Conservation (phyloP, 2,888 invertebrate genomes). For the Tachina lurida region DNA sequence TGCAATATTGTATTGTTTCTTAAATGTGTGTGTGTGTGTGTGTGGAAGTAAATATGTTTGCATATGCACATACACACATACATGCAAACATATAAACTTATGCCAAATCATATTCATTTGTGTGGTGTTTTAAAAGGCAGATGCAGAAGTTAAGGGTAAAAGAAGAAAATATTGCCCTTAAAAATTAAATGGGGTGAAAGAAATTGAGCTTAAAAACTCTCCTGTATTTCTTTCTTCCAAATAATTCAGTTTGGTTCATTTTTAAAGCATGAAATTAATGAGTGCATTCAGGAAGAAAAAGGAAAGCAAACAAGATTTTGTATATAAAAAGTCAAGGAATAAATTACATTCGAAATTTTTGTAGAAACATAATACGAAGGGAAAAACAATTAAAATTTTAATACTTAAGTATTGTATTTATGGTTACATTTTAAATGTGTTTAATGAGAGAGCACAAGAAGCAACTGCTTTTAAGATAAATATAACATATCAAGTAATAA, state of each 20-base stretch:
- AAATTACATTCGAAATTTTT: conserved; percentile 16
- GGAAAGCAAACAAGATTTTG: not conserved
- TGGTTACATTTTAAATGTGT: not conserved
- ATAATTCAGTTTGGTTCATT: conserved; percentile 12
- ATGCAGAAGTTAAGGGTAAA: conserved; percentile 1
- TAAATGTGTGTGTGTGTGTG: not conserved
- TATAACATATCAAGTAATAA: not conserved
- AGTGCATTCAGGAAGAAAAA: not conserved
- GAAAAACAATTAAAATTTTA: conserved; percentile 35
- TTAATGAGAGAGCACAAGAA: not conserved
- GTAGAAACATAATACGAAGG: conserved; percentile 7
- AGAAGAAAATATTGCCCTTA: conserved; percentile 45
- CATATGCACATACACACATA: not conserved
- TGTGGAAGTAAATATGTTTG: not conserved
- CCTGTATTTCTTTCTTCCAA: not conserved
- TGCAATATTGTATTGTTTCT: not conserved
- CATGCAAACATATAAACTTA: not conserved
- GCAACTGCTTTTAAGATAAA: not conserved
- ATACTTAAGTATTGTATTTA: conserved; percentile 9
- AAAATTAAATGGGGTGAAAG: conserved; percentile 63
- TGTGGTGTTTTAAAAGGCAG: conserved; percentile 23
- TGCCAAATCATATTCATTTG: conserved; percentile 20
- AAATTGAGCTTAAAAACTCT: conserved; percentile 40
- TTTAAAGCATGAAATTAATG: conserved; percentile 39
- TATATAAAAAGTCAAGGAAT: conserved; percentile 26